Evolutionary conservation across 2,888 invertebrate genomes (phyloP), one percentile per base, ranked within the genome.

Genomic region (Agriopis marginaria): DNA sequence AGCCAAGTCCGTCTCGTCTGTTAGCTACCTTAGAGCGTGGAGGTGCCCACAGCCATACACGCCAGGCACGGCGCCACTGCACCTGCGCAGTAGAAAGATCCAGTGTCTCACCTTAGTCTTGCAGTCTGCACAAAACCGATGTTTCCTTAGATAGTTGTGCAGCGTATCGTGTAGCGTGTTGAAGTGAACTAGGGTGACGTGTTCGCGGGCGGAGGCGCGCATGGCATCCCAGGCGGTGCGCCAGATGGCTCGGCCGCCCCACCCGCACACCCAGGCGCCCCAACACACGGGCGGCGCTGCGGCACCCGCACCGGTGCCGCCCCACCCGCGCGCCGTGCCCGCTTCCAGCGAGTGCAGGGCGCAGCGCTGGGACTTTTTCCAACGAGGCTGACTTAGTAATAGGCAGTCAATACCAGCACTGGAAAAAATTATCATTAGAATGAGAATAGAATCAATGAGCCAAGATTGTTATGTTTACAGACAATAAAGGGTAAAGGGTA

Each of bases 71-170:
- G 5, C 5, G 32, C 5, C 32, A 32, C 5, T 5, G 32, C 32
- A 32, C 2, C 32, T 5, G 32, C 32, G 32, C 32, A 32, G 3
- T 32, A 32, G 32, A 32, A 32, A 32, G 40, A 44, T 49, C 10
- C 14, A 5, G 23, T n/a, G 11, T 32, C 62, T 88, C 72, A 99
- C 98, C 95, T 98, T 99, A 75, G 98, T 97, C 79, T 98, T 97
- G 87, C 99, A 99, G 86, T 99, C 99, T 3, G 97, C 96, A 86
- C 99, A 99, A 91, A 99, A 99, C 93, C 98, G 96, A 88, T 99
- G 98, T 93, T 99, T 99, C 79, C 97, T 96, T 71, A 99, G 95
- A 91, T 99, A 99, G 77, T 97, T 97, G 84, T 98, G 98, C 50
- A 99, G 95, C 14, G 98, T 98, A 72, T 97, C 96, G 82, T 98